Evolutionary conservation across 2,888 invertebrate species (phyloP).

Genomic region (Dendrolimus houi): DNA sequence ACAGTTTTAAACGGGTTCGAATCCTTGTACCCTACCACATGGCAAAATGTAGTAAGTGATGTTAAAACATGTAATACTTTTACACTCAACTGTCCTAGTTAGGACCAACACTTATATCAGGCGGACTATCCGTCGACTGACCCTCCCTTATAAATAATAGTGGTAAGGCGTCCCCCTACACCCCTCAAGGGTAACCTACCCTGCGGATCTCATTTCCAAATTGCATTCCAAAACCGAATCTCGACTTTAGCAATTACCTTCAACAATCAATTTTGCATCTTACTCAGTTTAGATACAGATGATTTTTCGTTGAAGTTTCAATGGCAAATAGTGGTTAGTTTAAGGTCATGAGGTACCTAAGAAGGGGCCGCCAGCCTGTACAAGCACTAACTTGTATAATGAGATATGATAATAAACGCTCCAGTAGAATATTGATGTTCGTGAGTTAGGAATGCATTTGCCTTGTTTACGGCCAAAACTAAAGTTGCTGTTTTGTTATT

Average conservation of each 20-base stretch:
- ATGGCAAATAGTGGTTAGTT: slow-evolving; percentile 27
- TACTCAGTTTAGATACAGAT: slow-evolving; percentile 22
- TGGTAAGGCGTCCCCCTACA: slow-evolving; percentile 55
- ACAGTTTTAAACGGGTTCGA: neutral
- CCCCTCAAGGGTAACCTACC: slow-evolving; percentile 61
- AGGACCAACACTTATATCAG: slow-evolving; percentile 10
- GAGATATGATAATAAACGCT: slow-evolving; percentile 76
- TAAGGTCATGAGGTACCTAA: slow-evolving; percentile 66
- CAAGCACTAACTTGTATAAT: slow-evolving; percentile 75
- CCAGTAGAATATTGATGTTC: slow-evolving; percentile 72
- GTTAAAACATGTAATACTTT: neutral
- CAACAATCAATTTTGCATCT: slow-evolving; percentile 25
- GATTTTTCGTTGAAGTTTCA: slow-evolving; percentile 22
- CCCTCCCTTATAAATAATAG: slow-evolving; percentile 76
- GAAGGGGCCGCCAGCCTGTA: slow-evolving; percentile 44
- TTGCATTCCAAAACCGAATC: slow-evolving; percentile 70
- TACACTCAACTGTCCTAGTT: slow-evolving; percentile 3
- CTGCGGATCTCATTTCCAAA: slow-evolving; percentile 74
- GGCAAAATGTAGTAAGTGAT: neutral
- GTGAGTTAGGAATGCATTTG: slow-evolving; percentile 66
- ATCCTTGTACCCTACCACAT: neutral
- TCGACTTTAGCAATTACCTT: slow-evolving; percentile 55
- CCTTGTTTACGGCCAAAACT: slow-evolving; percentile 42
- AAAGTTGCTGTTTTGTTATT: slow-evolving; percentile 6
- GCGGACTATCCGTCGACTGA: slow-evolving; percentile 60